Evolutionary conservation across 2,113 vertebrate species (phyloP).

Genomic region (Phrynosoma blainvillii): DNA sequence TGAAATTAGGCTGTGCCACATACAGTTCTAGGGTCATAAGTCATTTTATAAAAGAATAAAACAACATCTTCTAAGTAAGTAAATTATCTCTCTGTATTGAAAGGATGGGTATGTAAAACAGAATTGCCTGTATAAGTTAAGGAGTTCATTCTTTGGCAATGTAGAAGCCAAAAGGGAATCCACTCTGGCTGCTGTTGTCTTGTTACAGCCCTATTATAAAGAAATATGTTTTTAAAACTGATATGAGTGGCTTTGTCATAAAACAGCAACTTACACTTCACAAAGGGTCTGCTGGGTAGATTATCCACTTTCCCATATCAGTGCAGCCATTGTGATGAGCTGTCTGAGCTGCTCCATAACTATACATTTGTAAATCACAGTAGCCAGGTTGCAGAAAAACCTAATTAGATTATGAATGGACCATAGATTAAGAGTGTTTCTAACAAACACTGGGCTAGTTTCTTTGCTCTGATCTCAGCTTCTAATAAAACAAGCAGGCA

Average conservation of each 20-base stretch:
- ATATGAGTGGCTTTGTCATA: not conserved
- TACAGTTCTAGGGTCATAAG: not conserved
- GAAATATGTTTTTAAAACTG: not conserved
- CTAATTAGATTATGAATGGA: conserved; percentile 15
- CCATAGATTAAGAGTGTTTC: not conserved
- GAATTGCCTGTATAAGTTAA: not conserved
- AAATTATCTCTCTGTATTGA: not conserved
- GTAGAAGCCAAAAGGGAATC: not conserved
- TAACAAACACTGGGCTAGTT: not conserved
- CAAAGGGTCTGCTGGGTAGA: not conserved
- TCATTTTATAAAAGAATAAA: not conserved
- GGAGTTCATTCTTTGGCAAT: not conserved
- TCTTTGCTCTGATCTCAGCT: not conserved
- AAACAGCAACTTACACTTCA: not conserved
- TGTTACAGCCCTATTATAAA: not conserved
- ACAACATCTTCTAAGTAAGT: not conserved
- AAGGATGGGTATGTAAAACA: not conserved
- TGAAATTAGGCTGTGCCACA: not conserved
- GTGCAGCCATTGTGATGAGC: not conserved
- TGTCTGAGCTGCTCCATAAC: not conserved
- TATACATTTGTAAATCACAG: conserved; percentile 16
- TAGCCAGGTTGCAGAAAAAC: conserved; percentile 13
- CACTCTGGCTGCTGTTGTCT: not conserved
- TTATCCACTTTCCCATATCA: not conserved
- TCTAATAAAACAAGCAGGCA: not conserved